Percentiles rank a stretch among this genome's conserved stretches.
phyloP scores from a whole-genome alignment of 1,140 invertebrate genomes.

The Plutomurus gul region DNA sequence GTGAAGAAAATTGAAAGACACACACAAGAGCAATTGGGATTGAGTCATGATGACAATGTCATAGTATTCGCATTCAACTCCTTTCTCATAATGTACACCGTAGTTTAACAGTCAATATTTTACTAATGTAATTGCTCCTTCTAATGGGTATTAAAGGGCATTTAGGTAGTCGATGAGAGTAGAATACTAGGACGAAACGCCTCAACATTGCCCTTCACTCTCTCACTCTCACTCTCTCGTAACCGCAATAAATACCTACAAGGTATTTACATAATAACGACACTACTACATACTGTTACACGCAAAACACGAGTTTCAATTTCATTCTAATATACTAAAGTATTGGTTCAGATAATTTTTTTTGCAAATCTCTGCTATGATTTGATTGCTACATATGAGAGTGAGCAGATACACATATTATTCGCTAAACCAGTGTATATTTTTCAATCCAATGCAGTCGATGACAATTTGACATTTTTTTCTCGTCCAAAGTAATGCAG shows the following conservation, averaged over 20 bases:
- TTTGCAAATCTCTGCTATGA: too few relatives aligned
- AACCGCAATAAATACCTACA: background rate
- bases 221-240: slow-evolving; percentile 31
- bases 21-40: background rate
- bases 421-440: too few relatives aligned
- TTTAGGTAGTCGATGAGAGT: background rate
- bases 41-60: slow-evolving; percentile 26
- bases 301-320: background rate
- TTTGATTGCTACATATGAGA: too few relatives aligned
- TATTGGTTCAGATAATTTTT: too few relatives aligned
- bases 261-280: background rate
- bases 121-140: background rate
- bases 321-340: background rate
- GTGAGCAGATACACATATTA: too few relatives aligned
- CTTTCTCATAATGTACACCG: background rate
- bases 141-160: background rate
- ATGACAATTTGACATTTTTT: too few relatives aligned
- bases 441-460: too few relatives aligned
- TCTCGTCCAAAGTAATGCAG: too few relatives aligned
- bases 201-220: slow-evolving; percentile 34
- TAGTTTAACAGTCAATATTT: background rate
- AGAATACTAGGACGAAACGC: background rate
- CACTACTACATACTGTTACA: background rate
- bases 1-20: background rate
- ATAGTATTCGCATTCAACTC: background rate